Base-by-base conservation (phyloP, 2,888 invertebrate genomes). In the Scaptomyza cyrtandrae region DNA sequence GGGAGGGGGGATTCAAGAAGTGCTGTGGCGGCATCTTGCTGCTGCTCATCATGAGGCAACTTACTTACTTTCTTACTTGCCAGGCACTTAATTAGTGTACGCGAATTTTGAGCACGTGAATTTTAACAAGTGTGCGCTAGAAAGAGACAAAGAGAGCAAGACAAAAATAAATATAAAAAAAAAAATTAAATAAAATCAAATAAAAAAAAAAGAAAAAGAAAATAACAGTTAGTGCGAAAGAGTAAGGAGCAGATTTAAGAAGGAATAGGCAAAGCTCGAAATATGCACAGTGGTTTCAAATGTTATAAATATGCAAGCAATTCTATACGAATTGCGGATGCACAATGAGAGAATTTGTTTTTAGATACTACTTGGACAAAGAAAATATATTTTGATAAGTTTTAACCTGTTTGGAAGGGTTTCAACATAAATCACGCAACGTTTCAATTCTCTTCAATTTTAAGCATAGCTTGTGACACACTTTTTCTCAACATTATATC, bases 91-190 rank as follows among this genome's bases (percentile, higher is more conserved):
- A 85, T 85, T 85, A 86, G 85, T 84, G 82, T 85, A 75, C 85
- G 87, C 86, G 83, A 84, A 84, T 86, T 84, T 86, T 80, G 80
- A 80, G 86, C 83, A 84, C 83, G 83, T 84, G 83, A 86, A 83
- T 83, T 83, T 83, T 83, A 78, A 83, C 76, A 80, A 74, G 78
- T 72, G 78, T 76, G 80, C 74, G 79, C 53, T 48, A 19, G 61
- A 60, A n/a, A 37, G 45, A 44, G 41, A 19, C 59, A 60, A n/a
- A 37, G 45, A 44, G 41, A 44, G 19, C 16, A 10, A 33, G 27
- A 24, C 39, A 14, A 14, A 9, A 16, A n/a, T n/a, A n/a, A n/a
- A n/a, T n/a, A n/a, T n/a, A 41, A 41, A 10, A 56, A 14, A 6
- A 5, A 5, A 5, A 9, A 39, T 27, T 14, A 41, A 29, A 48